A percentile compares a stretch with the other conserved stretches of the same genome.
Evolutionary conservation across 2,113 vertebrate species (phyloP).

Genomic region (Cinclus cinclus): DNA sequence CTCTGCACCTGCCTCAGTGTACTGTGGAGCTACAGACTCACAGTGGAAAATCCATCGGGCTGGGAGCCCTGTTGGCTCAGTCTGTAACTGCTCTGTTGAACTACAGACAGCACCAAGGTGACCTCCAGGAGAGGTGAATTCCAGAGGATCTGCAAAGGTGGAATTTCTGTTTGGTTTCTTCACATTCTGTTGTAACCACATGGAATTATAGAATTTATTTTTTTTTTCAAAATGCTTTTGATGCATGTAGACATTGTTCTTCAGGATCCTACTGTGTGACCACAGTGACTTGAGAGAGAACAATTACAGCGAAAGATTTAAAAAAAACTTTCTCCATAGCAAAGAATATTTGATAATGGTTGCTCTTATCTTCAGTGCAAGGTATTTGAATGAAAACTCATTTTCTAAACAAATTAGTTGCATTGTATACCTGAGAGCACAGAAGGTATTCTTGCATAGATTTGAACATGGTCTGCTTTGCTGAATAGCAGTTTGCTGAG

Average conservation of each 20-base stretch:
- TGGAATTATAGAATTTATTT: slow-evolving; percentile 56
- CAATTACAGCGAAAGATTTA: slow-evolving; percentile 18
- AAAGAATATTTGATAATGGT: slow-evolving; percentile 90
- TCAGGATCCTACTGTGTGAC: slow-evolving; percentile 41
- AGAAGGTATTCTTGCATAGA: slow-evolving; percentile 36
- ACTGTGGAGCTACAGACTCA: slow-evolving; percentile 37
- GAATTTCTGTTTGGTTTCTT: slow-evolving; percentile 40
- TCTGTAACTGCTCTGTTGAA: slow-evolving; percentile 20
- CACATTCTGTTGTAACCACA: slow-evolving; percentile 39
- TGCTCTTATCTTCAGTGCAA: slow-evolving; percentile 83
- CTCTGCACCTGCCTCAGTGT: neutral
- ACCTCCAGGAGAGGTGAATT: slow-evolving; percentile 43
- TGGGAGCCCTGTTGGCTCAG: neutral
- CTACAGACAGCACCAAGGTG: neutral
- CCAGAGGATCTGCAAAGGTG: slow-evolving; percentile 18
- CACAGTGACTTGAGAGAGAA: slow-evolving; percentile 69
- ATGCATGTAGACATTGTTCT: slow-evolving; percentile 69
- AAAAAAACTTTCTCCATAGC: slow-evolving; percentile 66
- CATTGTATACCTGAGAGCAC: slow-evolving; percentile 16
- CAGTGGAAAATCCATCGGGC: neutral
- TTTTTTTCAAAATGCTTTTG: slow-evolving; percentile 49
- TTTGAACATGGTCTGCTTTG: neutral
- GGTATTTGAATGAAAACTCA: slow-evolving; percentile 50
- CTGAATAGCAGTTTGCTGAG: neutral
- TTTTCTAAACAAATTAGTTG: slow-evolving; percentile 32